phyloP scores from a whole-genome alignment of 2,797 vertebrate species.

The Lates japonicus region DNA sequence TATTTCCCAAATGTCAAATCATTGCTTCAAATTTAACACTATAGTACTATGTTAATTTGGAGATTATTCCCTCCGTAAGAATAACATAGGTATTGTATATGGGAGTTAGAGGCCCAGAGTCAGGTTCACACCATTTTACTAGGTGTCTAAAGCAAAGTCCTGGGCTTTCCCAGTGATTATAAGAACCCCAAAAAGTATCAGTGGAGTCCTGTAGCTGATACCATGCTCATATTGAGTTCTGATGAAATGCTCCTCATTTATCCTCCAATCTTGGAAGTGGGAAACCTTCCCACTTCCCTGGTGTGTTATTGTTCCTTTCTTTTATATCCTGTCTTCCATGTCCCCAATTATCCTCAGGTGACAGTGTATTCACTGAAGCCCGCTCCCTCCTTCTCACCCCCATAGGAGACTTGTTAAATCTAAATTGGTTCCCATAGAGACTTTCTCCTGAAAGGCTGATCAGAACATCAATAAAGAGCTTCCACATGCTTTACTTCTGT shows the following conservation, averaged over 20 bases:
- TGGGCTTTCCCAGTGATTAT: no score
- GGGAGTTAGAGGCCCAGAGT: background rate
- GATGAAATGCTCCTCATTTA: constrained; percentile 9
- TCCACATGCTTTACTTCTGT: constrained; percentile 11
- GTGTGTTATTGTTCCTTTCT: constrained; percentile 14
- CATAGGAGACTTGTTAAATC: constrained; percentile 46
- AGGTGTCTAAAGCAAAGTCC: background rate
- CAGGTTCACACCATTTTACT: background rate
- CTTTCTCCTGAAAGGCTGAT: constrained; percentile 44
- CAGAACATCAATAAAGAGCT: constrained; percentile 45
- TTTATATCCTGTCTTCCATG: constrained; percentile 15
- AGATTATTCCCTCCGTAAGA: no score
- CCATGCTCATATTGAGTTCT: background rate
- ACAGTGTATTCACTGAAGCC: constrained; percentile 13
- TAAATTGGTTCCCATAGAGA: constrained; percentile 57
- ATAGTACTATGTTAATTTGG: background rate
- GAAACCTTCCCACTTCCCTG: constrained; percentile 9
- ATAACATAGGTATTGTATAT: background rate
- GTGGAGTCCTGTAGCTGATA: no score
- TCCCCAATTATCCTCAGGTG: constrained; percentile 51
- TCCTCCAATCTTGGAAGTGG: background rate
- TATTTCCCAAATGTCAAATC: background rate
- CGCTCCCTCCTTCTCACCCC: background rate
- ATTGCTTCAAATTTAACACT: background rate
- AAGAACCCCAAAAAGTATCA: background rate